Conservation (phyloP, 2,797 vertebrate species). For the Mus spretus region DNA sequence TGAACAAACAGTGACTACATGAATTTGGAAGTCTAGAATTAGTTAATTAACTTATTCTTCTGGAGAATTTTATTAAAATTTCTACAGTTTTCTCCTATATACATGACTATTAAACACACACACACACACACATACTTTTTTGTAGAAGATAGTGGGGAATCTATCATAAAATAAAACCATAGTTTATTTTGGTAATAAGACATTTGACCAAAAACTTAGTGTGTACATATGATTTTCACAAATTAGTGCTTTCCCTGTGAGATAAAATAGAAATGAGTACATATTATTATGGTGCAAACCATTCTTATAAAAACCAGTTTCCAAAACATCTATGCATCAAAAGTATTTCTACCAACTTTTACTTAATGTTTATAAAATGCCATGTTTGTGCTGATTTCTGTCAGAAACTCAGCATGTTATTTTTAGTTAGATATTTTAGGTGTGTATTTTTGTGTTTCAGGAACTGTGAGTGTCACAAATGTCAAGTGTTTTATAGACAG, state of each 20-base stretch:
- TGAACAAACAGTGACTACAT: background rate
- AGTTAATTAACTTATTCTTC: background rate
- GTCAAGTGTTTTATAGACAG: slow-evolving; percentile 22
- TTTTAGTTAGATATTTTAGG: slow-evolving; percentile 22
- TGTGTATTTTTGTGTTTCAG: slow-evolving; percentile 40
- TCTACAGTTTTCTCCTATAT: background rate
- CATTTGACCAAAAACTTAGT: background rate
- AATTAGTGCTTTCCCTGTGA: background rate
- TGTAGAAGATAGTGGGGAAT: background rate
- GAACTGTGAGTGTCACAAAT: slow-evolving; percentile 9
- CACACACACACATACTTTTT: background rate
- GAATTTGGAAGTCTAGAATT: background rate
- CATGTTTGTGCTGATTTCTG: background rate
- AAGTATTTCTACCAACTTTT: slow-evolving; percentile 47
- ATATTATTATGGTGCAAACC: background rate
- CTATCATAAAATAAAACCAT: background rate
- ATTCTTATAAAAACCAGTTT: background rate
- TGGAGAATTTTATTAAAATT: background rate
- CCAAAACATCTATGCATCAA: background rate
- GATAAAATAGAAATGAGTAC: slow-evolving; percentile 8
- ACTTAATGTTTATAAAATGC: slow-evolving; percentile 34
- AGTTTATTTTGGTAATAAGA: background rate
- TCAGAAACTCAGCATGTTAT: slow-evolving; percentile 49
- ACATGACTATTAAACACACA: background rate
- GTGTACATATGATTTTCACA: background rate